Percentiles rank a stretch among this genome's conserved stretches.
Conservation (phyloP, 2,888 invertebrate species). For the Parascotia fuliginaria region DNA sequence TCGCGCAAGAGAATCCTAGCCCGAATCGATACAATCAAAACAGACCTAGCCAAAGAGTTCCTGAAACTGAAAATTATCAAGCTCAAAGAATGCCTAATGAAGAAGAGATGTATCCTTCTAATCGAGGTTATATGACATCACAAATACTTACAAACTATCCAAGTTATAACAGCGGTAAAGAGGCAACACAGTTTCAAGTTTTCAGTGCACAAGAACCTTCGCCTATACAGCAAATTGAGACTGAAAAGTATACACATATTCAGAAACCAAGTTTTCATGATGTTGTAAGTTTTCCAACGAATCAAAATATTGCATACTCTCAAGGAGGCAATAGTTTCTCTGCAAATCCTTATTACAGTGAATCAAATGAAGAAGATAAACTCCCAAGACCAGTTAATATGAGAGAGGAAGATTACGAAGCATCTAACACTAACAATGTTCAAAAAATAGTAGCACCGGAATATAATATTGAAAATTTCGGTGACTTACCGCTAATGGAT, state of each 20-base stretch:
- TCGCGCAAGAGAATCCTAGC: slow-evolving; percentile 18
- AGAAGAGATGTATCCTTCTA: background rate
- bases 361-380: slow-evolving; percentile 54
- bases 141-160: background rate
- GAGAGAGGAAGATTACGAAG: slow-evolving; percentile 61
- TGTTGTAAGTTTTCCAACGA: background rate
- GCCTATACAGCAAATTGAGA: background rate
- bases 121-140: background rate
- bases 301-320: background rate
- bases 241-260: background rate
- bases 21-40: background rate
- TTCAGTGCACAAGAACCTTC: background rate
- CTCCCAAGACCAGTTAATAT: slow-evolving; percentile 68
- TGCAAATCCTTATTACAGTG: slow-evolving; percentile 7
- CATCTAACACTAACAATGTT: slow-evolving; percentile 66
- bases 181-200: background rate
- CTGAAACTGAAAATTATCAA: background rate
- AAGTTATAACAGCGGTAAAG: background rate
- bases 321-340: background rate
- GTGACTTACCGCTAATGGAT: slow-evolving; percentile 72
- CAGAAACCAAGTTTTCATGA: background rate
- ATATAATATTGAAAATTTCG: slow-evolving; percentile 71
- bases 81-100: background rate
- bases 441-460: slow-evolving; percentile 58
- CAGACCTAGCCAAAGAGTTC: slow-evolving; percentile 3